Percentiles rank a stretch among this genome's conserved stretches.
Conservation (phyloP, 2,797 vertebrate species). For the Sylvia borin region DNA sequence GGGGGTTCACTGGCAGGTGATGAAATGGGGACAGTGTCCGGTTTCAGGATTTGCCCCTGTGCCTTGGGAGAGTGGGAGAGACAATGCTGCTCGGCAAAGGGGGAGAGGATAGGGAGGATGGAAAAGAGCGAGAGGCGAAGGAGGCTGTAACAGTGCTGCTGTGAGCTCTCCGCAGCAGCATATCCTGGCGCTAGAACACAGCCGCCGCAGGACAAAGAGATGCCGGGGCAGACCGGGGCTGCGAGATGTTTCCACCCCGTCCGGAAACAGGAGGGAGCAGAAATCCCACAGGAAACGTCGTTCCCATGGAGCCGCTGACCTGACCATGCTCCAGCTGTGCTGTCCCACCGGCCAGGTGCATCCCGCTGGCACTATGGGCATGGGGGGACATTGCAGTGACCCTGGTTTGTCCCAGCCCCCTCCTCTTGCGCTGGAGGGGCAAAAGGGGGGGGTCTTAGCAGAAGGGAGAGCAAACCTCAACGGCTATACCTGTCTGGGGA, state of each 20-base stretch:
- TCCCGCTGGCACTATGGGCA: neutral
- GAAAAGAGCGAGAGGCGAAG: neutral
- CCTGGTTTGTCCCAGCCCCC: neutral
- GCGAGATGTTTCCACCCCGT: neutral
- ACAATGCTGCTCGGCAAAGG: neutral
- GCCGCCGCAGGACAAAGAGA: constrained; percentile 19
- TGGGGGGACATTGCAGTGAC: neutral
- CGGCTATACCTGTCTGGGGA: neutral
- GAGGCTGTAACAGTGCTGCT: neutral
- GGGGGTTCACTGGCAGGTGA: neutral
- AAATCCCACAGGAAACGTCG: constrained; percentile 56
- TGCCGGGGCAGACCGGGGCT: neutral
- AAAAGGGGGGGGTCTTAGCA: neutral
- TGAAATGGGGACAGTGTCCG: neutral
- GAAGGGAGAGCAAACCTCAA: neutral
- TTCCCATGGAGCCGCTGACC: neutral
- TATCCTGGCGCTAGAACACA: neutral
- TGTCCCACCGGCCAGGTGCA: neutral
- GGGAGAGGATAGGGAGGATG: neutral
- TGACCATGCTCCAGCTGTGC: neutral
- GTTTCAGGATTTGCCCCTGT: neutral
- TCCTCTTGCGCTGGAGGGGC: neutral
- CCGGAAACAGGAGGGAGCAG: constrained; percentile 40
- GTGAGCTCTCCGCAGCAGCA: neutral
- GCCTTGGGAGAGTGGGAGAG: neutral